Evolutionary conservation across 2,888 invertebrate species (phyloP).

Genomic region (Drosophila pseudotalamancana): DNA sequence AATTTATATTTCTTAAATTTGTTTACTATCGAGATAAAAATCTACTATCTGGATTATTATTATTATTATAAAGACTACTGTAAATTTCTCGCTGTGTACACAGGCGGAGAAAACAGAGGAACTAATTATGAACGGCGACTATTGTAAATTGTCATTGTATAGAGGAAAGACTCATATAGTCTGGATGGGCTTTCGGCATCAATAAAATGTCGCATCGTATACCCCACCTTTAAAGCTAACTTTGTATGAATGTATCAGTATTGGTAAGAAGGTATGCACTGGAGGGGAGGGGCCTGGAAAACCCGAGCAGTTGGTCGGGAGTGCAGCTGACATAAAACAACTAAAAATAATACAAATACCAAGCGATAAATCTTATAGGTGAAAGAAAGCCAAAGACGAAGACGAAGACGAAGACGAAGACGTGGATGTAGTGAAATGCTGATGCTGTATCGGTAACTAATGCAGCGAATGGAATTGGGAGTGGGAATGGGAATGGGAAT

Average conservation of each 20-base stretch:
- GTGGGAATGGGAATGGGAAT: slow-evolving; percentile 4
- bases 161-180: slow-evolving; percentile 25
- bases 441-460: slow-evolving; percentile 46
- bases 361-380: slow-evolving; percentile 81
- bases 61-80: too few species aligned
- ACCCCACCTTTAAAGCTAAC: slow-evolving; percentile 35
- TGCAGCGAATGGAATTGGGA: slow-evolving; percentile 16
- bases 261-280: background rate
- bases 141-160: slow-evolving; percentile 32
- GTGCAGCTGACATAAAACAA: slow-evolving; percentile 71
- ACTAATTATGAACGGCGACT: slow-evolving; percentile 24
- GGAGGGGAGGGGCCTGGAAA: background rate
- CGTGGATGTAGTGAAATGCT: slow-evolving; percentile 42
- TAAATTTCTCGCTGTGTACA: too few species aligned
- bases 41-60: too few species aligned
- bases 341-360: slow-evolving; percentile 82
- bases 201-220: slow-evolving; percentile 49
- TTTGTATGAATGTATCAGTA: slow-evolving; percentile 5
- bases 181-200: slow-evolving; percentile 21
- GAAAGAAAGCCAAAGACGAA: slow-evolving; percentile 68
- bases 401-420: too few species aligned
- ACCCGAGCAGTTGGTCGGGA: slow-evolving; percentile 31
- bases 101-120: slow-evolving; percentile 7
- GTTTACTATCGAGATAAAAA: too few species aligned
- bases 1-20: too few species aligned